Evolutionary conservation across 2,797 vertebrate species (phyloP).

Genomic region (Sitta carolinensis): DNA sequence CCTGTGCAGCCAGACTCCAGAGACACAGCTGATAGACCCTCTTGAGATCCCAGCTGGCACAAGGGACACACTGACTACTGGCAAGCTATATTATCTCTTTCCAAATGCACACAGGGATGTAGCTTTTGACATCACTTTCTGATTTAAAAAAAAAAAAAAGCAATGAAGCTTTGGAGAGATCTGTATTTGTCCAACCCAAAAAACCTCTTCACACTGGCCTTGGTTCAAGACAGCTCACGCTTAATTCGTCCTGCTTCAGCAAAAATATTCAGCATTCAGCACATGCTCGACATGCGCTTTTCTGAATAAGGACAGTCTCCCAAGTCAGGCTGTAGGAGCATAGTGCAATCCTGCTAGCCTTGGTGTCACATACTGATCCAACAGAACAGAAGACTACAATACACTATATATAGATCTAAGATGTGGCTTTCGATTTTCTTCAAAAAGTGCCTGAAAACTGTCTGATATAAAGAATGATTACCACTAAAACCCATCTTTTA

Average conservation of each 20-base stretch:
- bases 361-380: neutral
- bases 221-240: conserved; percentile 29
- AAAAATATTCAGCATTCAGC: conserved; percentile 57
- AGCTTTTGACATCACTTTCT: neutral
- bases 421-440: neutral
- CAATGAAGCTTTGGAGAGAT: neutral
- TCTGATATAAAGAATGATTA: neutral
- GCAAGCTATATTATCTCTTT: neutral
- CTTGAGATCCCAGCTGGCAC: neutral
- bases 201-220: neutral
- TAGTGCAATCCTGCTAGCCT: neutral
- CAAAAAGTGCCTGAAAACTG: neutral
- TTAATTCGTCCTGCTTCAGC: conserved; percentile 32
- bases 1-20: neutral
- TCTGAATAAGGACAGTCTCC: neutral
- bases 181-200: neutral
- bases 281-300: neutral
- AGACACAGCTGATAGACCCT: neutral
- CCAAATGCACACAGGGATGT: neutral
- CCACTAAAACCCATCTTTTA: neutral
- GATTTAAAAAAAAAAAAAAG: neutral
- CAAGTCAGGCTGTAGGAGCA: neutral
- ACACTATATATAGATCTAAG: neutral
- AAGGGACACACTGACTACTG: neutral
- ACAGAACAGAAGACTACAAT: neutral